A percentile compares a stretch with the other conserved stretches of the same genome.
Evolutionary conservation across 1,140 invertebrate genomes (phyloP).

Genomic region (Rhopalosiphum maidis): DNA sequence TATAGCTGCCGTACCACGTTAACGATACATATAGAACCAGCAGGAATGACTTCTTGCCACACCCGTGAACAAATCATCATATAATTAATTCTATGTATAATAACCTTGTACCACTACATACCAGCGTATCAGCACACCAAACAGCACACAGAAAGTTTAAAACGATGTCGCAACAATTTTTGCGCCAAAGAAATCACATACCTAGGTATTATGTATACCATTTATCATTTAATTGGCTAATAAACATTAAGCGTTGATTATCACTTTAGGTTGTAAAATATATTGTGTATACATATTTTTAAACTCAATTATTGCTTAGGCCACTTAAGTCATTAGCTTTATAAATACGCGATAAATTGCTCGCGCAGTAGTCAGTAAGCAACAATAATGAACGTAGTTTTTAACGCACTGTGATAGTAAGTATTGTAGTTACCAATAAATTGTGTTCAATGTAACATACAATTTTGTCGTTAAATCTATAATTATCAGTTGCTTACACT

Average conservation of each 20-base stretch:
- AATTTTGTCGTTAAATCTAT: neutral
- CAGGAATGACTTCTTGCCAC: conserved; percentile 30
- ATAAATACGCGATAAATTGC: neutral
- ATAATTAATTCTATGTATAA: neutral
- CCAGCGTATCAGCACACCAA: neutral
- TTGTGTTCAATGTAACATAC: neutral
- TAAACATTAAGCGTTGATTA: neutral
- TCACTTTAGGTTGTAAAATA: neutral
- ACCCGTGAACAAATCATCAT: conserved; percentile 25
- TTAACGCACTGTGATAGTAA: neutral
- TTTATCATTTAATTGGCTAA: conserved; percentile 13
- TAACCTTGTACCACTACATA: neutral
- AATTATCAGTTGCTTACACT: neutral
- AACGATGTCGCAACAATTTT: neutral
- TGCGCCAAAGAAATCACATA: neutral
- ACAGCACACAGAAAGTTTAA: neutral
- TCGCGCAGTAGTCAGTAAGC: neutral
- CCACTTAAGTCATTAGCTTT: neutral
- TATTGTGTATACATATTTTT: neutral
- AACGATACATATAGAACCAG: conserved; percentile 13
- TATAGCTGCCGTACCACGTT: neutral
- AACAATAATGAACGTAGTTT: neutral
- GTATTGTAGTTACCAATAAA: neutral
- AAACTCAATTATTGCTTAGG: neutral
- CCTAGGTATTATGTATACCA: neutral